Percentiles rank a stretch among this genome's conserved stretches.
Conservation (phyloP, 2,797 vertebrate genomes). For the Danio albolineatus region DNA sequence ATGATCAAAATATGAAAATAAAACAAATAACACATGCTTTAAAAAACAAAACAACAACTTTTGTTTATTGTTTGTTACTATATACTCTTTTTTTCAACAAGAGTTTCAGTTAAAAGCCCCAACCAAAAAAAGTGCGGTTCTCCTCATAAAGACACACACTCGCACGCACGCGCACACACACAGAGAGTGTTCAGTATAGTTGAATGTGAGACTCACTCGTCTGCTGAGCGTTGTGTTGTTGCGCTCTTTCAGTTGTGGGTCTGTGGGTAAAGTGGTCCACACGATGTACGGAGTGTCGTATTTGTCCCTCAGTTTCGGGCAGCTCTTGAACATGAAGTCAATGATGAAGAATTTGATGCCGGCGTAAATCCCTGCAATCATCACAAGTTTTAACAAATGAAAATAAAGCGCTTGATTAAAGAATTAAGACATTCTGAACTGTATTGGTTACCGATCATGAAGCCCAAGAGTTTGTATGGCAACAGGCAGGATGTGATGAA, state of each 20-base stretch:
- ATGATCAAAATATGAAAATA: too few relatives aligned
- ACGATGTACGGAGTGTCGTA: conserved; percentile 94
- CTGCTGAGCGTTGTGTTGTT: conserved; percentile 76
- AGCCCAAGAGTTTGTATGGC: conserved; percentile 92
- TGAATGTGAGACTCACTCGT: conserved; percentile 79
- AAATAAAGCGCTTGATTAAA: not conserved
- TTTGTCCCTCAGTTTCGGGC: conserved; percentile 90
- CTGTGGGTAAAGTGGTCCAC: conserved; percentile 91
- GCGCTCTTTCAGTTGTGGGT: conserved; percentile 96
- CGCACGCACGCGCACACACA: too few relatives aligned
- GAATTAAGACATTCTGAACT: not conserved
- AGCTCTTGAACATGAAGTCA: conserved; percentile 94
- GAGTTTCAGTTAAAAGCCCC: not conserved
- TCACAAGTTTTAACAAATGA: too few relatives aligned
- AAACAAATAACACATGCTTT: too few relatives aligned
- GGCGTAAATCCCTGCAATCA: conserved; percentile 85
- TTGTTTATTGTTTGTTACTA: too few relatives aligned
- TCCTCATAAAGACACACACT: not conserved
- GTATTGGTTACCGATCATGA: conserved; percentile 85
- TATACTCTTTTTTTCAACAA: not conserved
- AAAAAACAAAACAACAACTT: too few relatives aligned
- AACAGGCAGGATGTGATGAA: conserved; percentile 94
- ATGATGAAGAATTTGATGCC: conserved; percentile 98
- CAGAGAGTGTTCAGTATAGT: too few relatives aligned
- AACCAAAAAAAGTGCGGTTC: not conserved